These are phyloP conservation scores for Drosophila birchii DNA, from an alignment of 2,888 invertebrate genomes.

Conservation along the genomic window DNA sequence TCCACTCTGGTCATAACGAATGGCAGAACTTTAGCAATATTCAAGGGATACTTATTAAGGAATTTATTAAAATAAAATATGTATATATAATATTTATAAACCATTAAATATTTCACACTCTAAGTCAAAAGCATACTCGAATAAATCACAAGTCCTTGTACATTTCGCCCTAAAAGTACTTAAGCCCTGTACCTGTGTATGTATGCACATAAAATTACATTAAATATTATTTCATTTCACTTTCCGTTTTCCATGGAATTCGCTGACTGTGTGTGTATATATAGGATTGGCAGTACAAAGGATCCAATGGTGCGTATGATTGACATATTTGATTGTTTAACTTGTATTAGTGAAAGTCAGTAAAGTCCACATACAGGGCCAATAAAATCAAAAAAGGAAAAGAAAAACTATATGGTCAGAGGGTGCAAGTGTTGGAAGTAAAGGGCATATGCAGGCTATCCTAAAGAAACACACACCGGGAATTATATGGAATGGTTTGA, in stretches of 20 bases:
- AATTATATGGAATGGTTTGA: not conserved
- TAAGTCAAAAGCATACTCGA: conserved; percentile 13
- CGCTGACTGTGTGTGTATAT: conserved; percentile 7
- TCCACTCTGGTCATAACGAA: not conserved
- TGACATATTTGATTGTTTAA: conserved; percentile 55
- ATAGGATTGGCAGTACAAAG: conserved; percentile 25
- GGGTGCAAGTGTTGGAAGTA: not conserved
- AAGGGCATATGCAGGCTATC: not conserved
- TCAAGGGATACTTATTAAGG: not conserved
- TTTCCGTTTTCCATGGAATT: conserved; percentile 10
- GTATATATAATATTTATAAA: not conserved
- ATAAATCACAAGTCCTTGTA: not conserved
- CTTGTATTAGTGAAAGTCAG: conserved; percentile 58
- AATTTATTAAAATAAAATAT: not conserved
- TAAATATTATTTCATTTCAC: conserved; percentile 42
- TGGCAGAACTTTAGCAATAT: not conserved
- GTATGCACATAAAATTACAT: conserved; percentile 44
- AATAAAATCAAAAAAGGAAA: conserved; percentile 1
- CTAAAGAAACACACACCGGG: not conserved
- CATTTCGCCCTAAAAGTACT: conserved; percentile 23
- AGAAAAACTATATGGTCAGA: not conserved
- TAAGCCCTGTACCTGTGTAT: conserved; percentile 5
- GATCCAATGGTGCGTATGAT: conserved; percentile 66
- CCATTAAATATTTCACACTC: conserved; percentile 11
- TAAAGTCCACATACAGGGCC: conserved; percentile 15